phyloP scores from a whole-genome alignment of 2,797 vertebrate species.

The Rousettus madagascariensis region DNA sequence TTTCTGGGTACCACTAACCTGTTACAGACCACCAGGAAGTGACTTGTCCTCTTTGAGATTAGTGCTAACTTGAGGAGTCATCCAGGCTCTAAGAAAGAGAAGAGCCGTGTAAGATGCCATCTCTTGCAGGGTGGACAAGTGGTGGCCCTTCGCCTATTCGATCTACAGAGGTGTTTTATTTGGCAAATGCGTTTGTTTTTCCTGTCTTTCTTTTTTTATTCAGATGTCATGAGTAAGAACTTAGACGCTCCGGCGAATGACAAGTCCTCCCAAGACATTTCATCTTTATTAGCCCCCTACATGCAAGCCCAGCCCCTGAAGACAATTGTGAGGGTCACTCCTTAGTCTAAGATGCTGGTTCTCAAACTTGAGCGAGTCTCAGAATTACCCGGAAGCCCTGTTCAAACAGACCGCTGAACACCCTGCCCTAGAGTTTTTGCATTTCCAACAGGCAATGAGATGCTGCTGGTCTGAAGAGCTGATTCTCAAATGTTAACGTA shows the following conservation, averaged over 20 bases:
- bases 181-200: not conserved
- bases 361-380: not conserved
- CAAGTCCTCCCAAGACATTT: not conserved
- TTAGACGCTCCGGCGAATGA: not conserved
- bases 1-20: not conserved
- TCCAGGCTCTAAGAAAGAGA: not conserved
- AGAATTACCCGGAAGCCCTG: not conserved
- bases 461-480: not conserved
- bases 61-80: not conserved
- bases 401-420: not conserved
- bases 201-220: not conserved
- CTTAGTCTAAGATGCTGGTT: not conserved
- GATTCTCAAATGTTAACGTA: not conserved
- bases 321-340: too few relatives aligned
- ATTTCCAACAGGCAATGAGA: not conserved
- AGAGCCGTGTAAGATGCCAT: not conserved
- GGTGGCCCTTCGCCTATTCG: not conserved
- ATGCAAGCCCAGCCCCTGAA: not conserved
- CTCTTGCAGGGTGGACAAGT: not conserved
- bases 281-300: not conserved
- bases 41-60: not conserved
- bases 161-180: not conserved
- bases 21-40: not conserved
- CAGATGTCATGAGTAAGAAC: not conserved
- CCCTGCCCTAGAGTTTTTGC: not conserved